phyloP scores from a whole-genome alignment of 2,888 invertebrate species.

The Sinhomidia bicolor region DNA sequence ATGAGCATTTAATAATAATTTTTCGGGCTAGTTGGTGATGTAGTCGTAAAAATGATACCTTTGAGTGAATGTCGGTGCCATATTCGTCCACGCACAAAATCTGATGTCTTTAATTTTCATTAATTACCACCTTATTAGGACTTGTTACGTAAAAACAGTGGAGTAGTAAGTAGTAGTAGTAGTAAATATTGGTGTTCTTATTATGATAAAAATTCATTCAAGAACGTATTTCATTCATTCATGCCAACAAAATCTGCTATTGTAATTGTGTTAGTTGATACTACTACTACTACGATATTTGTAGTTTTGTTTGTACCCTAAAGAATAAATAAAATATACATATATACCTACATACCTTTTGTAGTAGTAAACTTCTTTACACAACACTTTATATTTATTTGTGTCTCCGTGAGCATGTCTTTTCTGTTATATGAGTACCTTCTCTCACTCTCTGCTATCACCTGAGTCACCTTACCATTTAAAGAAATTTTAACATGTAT shows the following conservation, averaged over 20 bases:
- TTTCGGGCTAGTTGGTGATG: conserved; percentile 24
- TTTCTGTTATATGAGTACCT: not conserved
- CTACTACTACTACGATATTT: too few species aligned
- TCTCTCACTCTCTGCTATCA: not conserved
- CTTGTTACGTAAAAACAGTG: conserved; percentile 57
- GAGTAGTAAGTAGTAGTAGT: not conserved
- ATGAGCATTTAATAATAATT: conserved; percentile 41
- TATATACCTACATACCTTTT: too few species aligned
- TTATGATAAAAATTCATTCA: conserved; percentile 32
- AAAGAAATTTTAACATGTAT: conserved; percentile 32
- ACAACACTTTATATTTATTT: conserved; percentile 1
- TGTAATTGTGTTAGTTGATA: not conserved
- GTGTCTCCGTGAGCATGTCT: not conserved
- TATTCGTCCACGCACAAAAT: conserved; percentile 61
- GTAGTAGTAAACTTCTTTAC: not conserved
- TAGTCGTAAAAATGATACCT: conserved; percentile 60
- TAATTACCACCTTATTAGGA: conserved; percentile 78
- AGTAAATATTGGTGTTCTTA: not conserved
- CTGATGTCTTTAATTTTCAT: conserved; percentile 74
- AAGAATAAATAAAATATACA: not conserved
- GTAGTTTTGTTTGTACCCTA: not conserved
- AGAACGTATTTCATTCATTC: conserved; percentile 48
- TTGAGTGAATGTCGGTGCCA: conserved; percentile 55
- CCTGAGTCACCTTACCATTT: conserved; percentile 67
- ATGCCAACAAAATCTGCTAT: not conserved